Percentiles rank a stretch among this genome's conserved stretches.
Conservation (phyloP, 2,888 invertebrate species). For the Drymonia ruficornis region DNA sequence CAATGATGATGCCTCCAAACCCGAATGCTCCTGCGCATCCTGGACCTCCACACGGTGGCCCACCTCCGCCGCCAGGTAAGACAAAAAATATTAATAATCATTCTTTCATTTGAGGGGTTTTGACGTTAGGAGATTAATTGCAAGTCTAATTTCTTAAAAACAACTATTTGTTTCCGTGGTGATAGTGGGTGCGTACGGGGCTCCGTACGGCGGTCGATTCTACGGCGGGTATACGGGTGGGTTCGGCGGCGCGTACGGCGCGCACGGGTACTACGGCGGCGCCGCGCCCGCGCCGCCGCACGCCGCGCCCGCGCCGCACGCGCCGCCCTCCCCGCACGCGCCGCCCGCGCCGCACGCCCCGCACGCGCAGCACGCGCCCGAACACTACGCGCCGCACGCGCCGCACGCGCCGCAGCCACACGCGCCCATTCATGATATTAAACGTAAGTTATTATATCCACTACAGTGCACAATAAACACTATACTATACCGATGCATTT, state of each 20-base stretch:
- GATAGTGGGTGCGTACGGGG: slow-evolving; percentile 60
- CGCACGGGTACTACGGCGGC: slow-evolving; percentile 45
- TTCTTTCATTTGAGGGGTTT: no score
- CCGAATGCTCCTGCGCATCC: slow-evolving; percentile 59
- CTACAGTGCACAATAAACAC: no score
- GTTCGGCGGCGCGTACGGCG: slow-evolving; percentile 52
- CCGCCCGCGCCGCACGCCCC: slow-evolving; percentile 31
- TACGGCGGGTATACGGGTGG: slow-evolving; percentile 64
- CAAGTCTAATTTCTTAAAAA: no score
- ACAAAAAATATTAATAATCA: no score
- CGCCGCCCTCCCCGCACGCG: slow-evolving; percentile 26
- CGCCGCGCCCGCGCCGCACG: slow-evolving; percentile 24
- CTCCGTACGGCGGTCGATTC: slow-evolving; percentile 69
- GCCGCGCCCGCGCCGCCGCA: slow-evolving; percentile 42
- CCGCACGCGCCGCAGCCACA: slow-evolving; percentile 30
- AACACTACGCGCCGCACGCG: slow-evolving; percentile 30
- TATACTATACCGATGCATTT: no score
- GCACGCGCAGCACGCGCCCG: slow-evolving; percentile 30
- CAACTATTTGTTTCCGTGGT: no score
- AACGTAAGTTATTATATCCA: slow-evolving; percentile 53
- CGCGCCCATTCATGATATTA: slow-evolving; percentile 48
- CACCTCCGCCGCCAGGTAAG: slow-evolving; percentile 65
- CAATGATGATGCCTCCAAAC: slow-evolving; percentile 77
- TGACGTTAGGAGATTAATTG: no score
- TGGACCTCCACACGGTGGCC: slow-evolving; percentile 54